Conservation (phyloP, 1,140 invertebrate species). For the Cylas formicarius region DNA sequence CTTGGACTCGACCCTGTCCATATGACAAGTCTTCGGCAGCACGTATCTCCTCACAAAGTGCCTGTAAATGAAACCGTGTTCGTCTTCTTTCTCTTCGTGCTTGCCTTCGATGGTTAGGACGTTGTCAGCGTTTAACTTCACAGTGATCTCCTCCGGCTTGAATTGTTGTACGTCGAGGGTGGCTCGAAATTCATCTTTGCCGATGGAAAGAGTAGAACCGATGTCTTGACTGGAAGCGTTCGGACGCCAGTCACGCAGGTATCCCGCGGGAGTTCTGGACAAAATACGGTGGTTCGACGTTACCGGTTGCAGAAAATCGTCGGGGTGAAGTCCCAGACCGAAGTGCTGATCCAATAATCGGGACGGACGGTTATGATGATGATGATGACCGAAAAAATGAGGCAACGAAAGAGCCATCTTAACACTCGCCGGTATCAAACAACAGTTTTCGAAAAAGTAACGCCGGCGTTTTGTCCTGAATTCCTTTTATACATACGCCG, state of each 20-base stretch:
- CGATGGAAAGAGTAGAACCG: constrained; percentile 45
- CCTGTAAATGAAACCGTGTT: constrained; percentile 56
- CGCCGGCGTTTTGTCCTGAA: too few relatives aligned
- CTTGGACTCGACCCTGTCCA: constrained; percentile 49
- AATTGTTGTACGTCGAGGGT: constrained; percentile 70
- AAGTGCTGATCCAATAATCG: constrained; percentile 34
- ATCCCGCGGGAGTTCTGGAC: constrained; percentile 22
- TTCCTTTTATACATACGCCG: too few relatives aligned
- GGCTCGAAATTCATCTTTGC: constrained; percentile 49
- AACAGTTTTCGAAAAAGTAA: too few relatives aligned
- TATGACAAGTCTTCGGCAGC: constrained; percentile 50
- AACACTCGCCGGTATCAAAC: too few relatives aligned
- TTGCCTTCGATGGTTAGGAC: constrained; percentile 59
- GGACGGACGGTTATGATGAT: constrained; percentile 23
- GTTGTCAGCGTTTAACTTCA: constrained; percentile 65
- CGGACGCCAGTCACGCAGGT: constrained; percentile 36
- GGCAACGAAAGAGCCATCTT: constrained; percentile 19
- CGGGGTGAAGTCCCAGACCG: constrained; percentile 19
- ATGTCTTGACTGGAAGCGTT: constrained; percentile 32
- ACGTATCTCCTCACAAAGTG: constrained; percentile 60
- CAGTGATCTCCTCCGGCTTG: constrained; percentile 68
- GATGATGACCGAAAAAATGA: constrained; percentile 1
- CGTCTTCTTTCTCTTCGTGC: constrained; percentile 61
- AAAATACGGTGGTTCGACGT: constrained; percentile 9
- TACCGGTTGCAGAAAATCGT: constrained; percentile 29